Evolutionary conservation across 2,797 vertebrate species (phyloP).

Genomic region (Myiotriccus ornatus): DNA sequence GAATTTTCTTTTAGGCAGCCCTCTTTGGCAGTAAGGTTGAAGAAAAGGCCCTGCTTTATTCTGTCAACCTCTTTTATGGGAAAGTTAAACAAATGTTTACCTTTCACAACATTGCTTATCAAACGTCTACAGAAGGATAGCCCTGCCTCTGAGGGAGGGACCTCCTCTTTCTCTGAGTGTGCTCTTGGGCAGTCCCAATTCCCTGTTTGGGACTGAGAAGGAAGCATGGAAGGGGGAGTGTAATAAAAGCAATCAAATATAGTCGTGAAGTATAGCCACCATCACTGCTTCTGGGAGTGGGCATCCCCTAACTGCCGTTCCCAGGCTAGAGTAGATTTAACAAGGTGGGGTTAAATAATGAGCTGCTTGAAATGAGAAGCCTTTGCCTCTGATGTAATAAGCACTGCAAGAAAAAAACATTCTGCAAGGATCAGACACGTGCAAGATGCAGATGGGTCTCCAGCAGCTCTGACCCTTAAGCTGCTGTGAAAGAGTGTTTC

Average conservation of each 20-base stretch:
- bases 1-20: background rate
- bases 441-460: background rate
- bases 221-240: background rate
- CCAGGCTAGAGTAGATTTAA: background rate
- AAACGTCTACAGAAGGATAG: background rate
- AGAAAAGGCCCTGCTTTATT: background rate
- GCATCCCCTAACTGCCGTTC: background rate
- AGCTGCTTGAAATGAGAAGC: constrained; percentile 10
- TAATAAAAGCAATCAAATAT: background rate
- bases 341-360: background rate
- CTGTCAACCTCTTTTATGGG: background rate
- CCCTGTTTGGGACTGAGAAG: background rate
- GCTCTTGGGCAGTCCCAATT: background rate
- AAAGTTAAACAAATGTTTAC: background rate
- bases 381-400: background rate
- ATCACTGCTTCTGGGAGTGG: background rate
- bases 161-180: background rate
- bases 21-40: background rate
- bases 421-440: background rate
- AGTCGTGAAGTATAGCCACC: background rate
- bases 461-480: background rate
- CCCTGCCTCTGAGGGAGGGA: background rate
- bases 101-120: background rate
- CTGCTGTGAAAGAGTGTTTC: background rate
- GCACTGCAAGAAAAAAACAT: background rate